Conservation (phyloP, 2,888 invertebrate species). For the Sympetrum striolatum region DNA sequence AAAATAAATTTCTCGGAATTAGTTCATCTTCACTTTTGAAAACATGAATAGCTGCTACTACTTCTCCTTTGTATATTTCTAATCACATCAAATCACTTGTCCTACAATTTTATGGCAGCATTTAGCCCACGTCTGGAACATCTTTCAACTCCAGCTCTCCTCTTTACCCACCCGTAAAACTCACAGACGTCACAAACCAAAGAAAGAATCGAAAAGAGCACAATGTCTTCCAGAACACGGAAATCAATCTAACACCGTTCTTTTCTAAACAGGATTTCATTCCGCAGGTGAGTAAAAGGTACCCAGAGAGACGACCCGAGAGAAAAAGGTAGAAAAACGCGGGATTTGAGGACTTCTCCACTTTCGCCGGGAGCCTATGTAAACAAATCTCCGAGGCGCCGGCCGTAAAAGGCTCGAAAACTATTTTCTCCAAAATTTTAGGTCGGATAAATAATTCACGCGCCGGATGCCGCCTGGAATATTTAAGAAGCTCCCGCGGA, state of each 20-base stretch:
- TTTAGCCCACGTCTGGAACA: not conserved
- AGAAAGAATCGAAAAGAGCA: not conserved
- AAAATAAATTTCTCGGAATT: no score
- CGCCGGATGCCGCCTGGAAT: not conserved
- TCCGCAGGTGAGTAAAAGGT: not conserved
- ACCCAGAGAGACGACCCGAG: no score
- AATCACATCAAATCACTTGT: no score
- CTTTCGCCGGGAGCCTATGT: not conserved
- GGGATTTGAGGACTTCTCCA: no score
- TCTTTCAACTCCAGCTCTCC: not conserved
- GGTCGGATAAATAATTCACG: not conserved
- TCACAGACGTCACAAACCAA: not conserved
- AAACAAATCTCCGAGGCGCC: not conserved
- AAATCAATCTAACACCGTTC: not conserved
- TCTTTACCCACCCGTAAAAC: not conserved
- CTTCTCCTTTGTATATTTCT: no score
- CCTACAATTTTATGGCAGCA: not conserved
- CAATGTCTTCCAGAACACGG: not conserved
- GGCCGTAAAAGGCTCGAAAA: not conserved
- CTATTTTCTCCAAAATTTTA: not conserved
- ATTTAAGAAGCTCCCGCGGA: not conserved
- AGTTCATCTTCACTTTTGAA: no score
- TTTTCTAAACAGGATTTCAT: not conserved
- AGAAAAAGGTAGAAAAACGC: no score
- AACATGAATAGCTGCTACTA: no score